Conservation (phyloP, 37 sponge, comb jelly and placozoan species). For the Mnemiopsis leidyi region DNA sequence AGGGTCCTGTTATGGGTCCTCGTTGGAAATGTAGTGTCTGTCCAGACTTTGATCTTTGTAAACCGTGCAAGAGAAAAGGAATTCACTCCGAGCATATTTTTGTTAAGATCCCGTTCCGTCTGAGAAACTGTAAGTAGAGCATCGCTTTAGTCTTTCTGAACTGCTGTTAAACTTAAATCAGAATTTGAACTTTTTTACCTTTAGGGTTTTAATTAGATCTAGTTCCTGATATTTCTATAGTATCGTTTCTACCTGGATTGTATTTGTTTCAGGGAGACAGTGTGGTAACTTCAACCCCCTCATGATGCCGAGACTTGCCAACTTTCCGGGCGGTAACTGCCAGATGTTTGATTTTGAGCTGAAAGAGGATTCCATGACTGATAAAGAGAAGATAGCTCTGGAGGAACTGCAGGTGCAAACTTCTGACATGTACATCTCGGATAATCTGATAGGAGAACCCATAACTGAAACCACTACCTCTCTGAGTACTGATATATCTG, state of each 20-base stretch:
- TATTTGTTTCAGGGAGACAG: neutral
- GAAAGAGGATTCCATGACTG: neutral
- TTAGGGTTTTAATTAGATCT: no score
- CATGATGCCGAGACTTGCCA: neutral
- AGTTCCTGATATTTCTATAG: no score
- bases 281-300: neutral
- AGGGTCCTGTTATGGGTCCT: constrained; percentile 52
- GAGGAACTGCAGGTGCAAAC: constrained; percentile 35
- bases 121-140: constrained; percentile 41
- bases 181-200: no score
- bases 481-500: neutral
- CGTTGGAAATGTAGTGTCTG: constrained; percentile 39
- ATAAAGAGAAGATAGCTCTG: constrained; percentile 1
- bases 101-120: constrained; percentile 3
- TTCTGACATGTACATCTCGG: neutral
- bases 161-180: no score
- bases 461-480: neutral
- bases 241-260: no score
- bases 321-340: neutral
- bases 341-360: neutral
- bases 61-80: constrained; percentile 41
- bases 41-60: constrained; percentile 27
- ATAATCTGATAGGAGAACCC: neutral
- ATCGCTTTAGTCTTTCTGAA: no score
- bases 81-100: constrained; percentile 48